Conservation (phyloP, 1,140 invertebrate species). For the Drosophila ambigua region DNA sequence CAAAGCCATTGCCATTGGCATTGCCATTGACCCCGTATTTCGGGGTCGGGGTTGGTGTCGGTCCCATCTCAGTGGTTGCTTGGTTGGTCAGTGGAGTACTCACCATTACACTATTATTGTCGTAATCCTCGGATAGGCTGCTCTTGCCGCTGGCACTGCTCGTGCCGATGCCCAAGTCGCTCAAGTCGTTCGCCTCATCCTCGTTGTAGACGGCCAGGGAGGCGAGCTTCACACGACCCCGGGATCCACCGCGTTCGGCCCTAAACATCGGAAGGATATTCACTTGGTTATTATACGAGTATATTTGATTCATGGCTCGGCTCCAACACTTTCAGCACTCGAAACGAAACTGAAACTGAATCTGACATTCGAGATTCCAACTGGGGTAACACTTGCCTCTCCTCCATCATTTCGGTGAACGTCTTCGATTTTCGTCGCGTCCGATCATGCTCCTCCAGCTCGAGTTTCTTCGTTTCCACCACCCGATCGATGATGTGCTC, state of each 20-base stretch:
- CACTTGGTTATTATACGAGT: background rate
- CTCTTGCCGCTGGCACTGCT: conserved; percentile 90
- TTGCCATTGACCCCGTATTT: conserved; percentile 20
- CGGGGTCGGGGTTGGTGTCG: too few relatives aligned
- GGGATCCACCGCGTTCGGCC: conserved; percentile 84
- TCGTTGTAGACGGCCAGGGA: conserved; percentile 89
- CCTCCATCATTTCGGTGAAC: conserved; percentile 97
- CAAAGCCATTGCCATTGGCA: conserved; percentile 4
- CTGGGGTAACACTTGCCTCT: conserved; percentile 87
- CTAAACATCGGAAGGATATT: conserved; percentile 66
- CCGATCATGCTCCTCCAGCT: conserved; percentile 90
- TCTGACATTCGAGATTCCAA: background rate
- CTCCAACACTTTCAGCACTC: too few relatives aligned
- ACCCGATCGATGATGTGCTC: conserved; percentile 95
- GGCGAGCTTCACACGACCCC: conserved; percentile 84
- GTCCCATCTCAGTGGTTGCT: background rate
- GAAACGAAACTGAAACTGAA: too few relatives aligned
- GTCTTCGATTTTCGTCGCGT: conserved; percentile 92
- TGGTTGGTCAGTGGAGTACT: conserved; percentile 65
- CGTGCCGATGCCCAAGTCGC: conserved; percentile 91
- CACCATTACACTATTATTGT: conserved; percentile 88
- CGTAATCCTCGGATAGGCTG: conserved; percentile 89
- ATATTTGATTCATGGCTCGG: background rate
- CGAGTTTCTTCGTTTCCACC: conserved; percentile 94
- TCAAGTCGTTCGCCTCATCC: conserved; percentile 92